Evolutionary conservation across 2,888 invertebrate genomes (phyloP).

Genomic region (Caenorhabditis doughertyi): DNA sequence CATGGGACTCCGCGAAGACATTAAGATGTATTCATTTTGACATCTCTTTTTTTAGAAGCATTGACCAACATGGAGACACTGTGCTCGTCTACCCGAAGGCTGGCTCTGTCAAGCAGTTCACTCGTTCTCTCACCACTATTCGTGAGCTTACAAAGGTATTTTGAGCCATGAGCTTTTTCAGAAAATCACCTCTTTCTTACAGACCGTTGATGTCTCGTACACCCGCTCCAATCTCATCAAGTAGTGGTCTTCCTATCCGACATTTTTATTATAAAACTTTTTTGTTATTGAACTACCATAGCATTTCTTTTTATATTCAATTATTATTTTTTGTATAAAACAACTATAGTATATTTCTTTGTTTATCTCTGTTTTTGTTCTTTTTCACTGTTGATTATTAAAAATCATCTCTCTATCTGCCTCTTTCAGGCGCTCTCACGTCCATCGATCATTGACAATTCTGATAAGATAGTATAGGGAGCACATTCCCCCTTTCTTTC

Average conservation of each 20-base stretch:
- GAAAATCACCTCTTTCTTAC: too few relatives aligned
- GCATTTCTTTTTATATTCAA: not conserved
- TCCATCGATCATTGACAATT: conserved; percentile 19
- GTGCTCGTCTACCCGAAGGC: conserved; percentile 89
- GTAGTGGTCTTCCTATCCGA: not conserved
- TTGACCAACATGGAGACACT: conserved; percentile 98
- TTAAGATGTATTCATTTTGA: not conserved
- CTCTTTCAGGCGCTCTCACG: not conserved
- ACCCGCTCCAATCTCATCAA: conserved; percentile 89
- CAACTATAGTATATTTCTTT: not conserved
- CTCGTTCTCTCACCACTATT: conserved; percentile 45
- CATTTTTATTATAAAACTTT: not conserved
- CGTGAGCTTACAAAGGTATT: conserved; percentile 53
- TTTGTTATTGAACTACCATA: not conserved
- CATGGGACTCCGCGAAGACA: not conserved
- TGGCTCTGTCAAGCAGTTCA: conserved; percentile 34
- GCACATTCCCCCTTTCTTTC: conserved; percentile 9
- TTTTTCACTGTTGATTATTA: conserved; percentile 24
- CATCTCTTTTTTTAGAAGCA: conserved; percentile 83
- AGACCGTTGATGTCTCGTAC: conserved; percentile 97
- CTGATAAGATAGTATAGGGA: conserved; percentile 53
- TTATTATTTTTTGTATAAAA: not conserved
- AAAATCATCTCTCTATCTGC: conserved; percentile 6
- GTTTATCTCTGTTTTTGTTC: conserved; percentile 15
- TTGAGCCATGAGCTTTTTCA: too few relatives aligned